phyloP scores from a whole-genome alignment of 2,113 vertebrate species.

The Tricholaema leucomelas region DNA sequence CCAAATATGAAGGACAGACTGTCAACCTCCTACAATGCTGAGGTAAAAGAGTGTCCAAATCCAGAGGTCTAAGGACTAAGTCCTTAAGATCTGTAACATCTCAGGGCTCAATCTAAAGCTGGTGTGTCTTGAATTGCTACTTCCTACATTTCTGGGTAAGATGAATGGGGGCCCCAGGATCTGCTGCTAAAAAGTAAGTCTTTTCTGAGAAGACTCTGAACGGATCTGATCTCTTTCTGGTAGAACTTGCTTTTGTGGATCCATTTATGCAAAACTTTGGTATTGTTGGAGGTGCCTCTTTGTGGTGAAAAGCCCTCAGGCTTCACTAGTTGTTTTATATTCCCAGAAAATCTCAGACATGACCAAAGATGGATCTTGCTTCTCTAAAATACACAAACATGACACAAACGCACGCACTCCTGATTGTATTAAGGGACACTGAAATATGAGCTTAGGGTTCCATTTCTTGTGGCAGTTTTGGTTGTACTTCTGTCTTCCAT shows the following conservation, averaged over 20 bases:
- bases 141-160: not conserved
- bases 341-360: not conserved
- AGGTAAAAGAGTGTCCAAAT: not conserved
- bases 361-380: rapidly evolving
- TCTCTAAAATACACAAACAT: not conserved
- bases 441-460: not conserved
- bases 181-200: not conserved
- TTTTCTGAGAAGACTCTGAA: not conserved
- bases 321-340: too few relatives aligned
- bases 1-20: not conserved
- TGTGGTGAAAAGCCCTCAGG: rapidly evolving
- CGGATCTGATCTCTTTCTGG: not conserved
- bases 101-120: not conserved
- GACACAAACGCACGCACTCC: not conserved
- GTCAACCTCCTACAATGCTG: not conserved
- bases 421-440: not conserved
- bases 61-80: not conserved
- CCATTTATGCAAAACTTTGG: rapidly evolving
- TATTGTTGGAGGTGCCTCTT: not conserved
- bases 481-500: not conserved
- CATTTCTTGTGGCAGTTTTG: not conserved
- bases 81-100: not conserved
- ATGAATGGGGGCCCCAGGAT: rapidly evolving
- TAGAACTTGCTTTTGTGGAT: not conserved
- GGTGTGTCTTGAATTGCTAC: not conserved